Conservation (phyloP, 1,140 invertebrate species). For the Pectinophora gossypiella region DNA sequence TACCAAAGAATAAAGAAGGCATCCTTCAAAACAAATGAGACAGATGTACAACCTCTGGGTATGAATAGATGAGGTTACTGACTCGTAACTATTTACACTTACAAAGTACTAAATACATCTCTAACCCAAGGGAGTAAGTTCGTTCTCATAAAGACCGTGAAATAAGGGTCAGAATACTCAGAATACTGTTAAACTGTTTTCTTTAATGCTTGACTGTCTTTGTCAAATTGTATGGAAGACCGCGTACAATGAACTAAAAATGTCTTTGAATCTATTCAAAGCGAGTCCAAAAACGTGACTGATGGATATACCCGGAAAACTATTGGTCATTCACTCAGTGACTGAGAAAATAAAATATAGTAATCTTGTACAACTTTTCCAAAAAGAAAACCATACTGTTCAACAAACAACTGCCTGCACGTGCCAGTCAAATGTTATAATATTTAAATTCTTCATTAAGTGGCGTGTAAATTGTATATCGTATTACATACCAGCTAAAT, state of each 20-base stretch:
- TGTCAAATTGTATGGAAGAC: neutral
- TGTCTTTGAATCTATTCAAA: constrained; percentile 2
- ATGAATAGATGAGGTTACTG: constrained; percentile 5
- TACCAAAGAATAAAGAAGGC: too few relatives aligned
- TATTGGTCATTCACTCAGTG: neutral
- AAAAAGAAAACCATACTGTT: neutral
- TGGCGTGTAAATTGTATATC: neutral
- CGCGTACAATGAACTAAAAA: neutral
- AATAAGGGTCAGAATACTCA: constrained; percentile 16
- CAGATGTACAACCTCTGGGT: too few relatives aligned
- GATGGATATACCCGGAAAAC: neutral
- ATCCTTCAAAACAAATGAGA: too few relatives aligned
- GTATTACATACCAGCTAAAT: neutral
- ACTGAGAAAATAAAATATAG: neutral
- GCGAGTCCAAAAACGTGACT: neutral
- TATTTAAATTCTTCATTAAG: neutral
- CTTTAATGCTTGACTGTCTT: constrained; percentile 1
- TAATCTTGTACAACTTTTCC: neutral
- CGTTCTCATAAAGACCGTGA: neutral
- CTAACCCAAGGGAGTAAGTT: neutral
- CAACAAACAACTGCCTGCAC: neutral
- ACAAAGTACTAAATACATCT: too few relatives aligned
- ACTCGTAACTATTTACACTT: neutral
- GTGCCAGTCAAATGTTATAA: neutral
- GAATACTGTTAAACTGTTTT: neutral